Percentiles rank a stretch among this genome's conserved stretches.
phyloP scores from a whole-genome alignment of 2,797 vertebrate genomes.

The Carapus acus region DNA sequence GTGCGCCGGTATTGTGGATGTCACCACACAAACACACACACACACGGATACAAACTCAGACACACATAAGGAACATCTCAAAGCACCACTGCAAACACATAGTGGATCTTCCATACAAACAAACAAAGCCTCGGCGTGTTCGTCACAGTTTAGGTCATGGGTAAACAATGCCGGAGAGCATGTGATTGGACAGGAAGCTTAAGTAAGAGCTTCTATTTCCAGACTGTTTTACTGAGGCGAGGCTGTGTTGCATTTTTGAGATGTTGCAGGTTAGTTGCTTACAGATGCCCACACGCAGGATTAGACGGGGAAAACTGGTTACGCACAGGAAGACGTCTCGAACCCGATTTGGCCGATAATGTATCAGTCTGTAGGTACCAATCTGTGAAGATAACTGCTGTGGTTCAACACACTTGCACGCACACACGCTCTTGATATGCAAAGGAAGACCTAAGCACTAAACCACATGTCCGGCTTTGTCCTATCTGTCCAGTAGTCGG shows the following conservation, averaged over 20 bases:
- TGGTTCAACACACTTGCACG: neutral
- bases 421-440: neutral
- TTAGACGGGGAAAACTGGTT: neutral
- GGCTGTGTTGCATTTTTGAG: neutral
- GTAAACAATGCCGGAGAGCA: neutral
- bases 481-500: neutral
- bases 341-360: neutral
- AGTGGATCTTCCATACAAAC: neutral
- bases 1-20: too few species aligned
- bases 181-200: neutral
- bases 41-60: too few species aligned
- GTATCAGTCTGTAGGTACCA: neutral
- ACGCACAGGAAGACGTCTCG: neutral
- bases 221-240: constrained; percentile 1
- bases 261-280: neutral
- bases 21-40: neutral
- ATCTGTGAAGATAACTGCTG: too few species aligned
- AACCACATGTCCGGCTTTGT: constrained; percentile 7
- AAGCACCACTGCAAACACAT: neutral
- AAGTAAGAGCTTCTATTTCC: neutral
- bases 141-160: neutral
- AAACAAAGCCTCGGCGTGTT: neutral
- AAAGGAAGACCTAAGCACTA: neutral
- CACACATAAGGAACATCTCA: neutral
- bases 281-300: neutral